phyloP scores from a whole-genome alignment of 2,113 vertebrate genomes.

The Egretta garzetta region DNA sequence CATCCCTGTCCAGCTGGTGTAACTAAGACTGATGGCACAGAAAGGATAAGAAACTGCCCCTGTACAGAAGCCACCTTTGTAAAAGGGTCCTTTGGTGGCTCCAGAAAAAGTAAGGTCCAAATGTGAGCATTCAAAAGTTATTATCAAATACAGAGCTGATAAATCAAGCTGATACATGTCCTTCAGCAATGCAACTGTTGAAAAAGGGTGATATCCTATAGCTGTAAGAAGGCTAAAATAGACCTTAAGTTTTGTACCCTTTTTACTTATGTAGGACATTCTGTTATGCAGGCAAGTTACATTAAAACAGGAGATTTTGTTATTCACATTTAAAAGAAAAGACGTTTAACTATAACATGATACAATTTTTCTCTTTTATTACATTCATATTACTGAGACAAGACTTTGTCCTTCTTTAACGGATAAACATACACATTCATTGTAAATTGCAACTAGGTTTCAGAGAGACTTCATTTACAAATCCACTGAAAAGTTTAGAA shows the following conservation, averaged over 20 bases:
- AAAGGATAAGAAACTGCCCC: background rate
- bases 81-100: background rate
- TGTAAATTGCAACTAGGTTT: background rate
- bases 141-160: background rate
- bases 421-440: background rate
- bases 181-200: background rate
- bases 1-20: accelerated
- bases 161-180: background rate
- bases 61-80: background rate
- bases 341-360: accelerated
- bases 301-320: background rate
- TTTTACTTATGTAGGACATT: background rate
- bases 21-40: background rate
- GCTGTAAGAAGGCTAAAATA: background rate
- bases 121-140: background rate
- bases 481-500: background rate
- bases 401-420: background rate
- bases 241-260: accelerated
- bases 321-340: background rate
- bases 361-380: background rate
- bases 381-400: background rate
- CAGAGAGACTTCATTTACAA: background rate
- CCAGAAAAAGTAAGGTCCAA: background rate
- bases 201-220: background rate
- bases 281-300: background rate